Conservation (phyloP, 2,113 vertebrate genomes). For the Nycticorax nycticorax region DNA sequence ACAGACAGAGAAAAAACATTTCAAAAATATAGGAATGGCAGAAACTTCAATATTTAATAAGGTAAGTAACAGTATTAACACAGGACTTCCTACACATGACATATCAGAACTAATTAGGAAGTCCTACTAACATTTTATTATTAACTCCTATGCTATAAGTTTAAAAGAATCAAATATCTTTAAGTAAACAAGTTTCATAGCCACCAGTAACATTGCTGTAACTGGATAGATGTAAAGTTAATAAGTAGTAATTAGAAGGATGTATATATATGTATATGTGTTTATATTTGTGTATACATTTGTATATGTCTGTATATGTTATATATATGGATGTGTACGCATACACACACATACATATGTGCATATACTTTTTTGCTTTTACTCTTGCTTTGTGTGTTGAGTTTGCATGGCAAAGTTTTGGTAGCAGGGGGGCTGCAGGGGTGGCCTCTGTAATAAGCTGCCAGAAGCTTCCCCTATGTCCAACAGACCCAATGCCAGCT, state of each 20-base stretch:
- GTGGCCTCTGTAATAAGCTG: not conserved
- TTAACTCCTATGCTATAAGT: not conserved
- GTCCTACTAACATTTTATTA: not conserved
- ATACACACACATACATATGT: no score
- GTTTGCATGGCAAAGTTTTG: not conserved
- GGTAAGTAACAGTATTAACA: not conserved
- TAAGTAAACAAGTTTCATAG: not conserved
- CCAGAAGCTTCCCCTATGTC: not conserved
- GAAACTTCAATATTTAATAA: not conserved
- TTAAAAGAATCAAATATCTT: not conserved
- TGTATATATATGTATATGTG: not conserved
- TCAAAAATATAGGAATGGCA: not conserved
- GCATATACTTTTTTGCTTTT: not conserved
- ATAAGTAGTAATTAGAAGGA: not conserved
- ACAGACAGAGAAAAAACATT: no score
- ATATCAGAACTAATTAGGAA: not conserved
- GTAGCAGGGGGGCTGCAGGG: not conserved
- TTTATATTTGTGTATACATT: not conserved
- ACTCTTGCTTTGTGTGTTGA: not conserved
- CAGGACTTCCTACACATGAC: not conserved
- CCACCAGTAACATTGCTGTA: not conserved
- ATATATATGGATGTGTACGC: not conserved
- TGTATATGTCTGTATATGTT: not conserved
- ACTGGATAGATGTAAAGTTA: not conserved
- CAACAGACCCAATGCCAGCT: not conserved